phyloP scores from a whole-genome alignment of 2,888 invertebrate genomes.

The Scaptomyza parva region DNA sequence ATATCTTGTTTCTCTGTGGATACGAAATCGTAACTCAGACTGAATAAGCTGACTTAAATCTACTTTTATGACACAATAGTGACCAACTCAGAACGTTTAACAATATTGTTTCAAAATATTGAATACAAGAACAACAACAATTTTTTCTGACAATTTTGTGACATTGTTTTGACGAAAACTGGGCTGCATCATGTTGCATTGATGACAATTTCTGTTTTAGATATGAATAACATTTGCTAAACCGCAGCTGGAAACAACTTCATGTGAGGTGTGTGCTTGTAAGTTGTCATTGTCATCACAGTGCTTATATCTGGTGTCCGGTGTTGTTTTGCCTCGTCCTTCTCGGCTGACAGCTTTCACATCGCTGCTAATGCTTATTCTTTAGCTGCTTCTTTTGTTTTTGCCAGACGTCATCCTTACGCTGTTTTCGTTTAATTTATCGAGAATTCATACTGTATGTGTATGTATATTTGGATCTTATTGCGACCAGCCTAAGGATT shows the following conservation, averaged over 20 bases:
- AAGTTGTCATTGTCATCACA: constrained; percentile 62
- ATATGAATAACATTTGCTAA: constrained; percentile 46
- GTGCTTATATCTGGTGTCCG: constrained; percentile 45
- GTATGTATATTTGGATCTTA: constrained; percentile 6
- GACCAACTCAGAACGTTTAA: background rate
- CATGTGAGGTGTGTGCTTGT: constrained; percentile 49
- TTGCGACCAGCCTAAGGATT: constrained; percentile 50
- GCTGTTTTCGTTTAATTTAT: constrained; percentile 65
- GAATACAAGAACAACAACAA: constrained; percentile 36
- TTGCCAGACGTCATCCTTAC: constrained; percentile 67
- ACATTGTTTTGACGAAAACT: constrained; percentile 38
- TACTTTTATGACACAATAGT: background rate
- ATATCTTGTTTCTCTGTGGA: too few relatives aligned
- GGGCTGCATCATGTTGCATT: too few relatives aligned
- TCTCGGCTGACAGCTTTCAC: constrained; percentile 66
- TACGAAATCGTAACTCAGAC: too few relatives aligned
- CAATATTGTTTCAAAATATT: constrained; percentile 38
- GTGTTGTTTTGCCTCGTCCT: constrained; percentile 66
- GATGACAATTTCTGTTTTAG: constrained; percentile 7
- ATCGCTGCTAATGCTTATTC: constrained; percentile 29
- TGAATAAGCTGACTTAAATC: background rate
- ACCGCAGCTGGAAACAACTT: constrained; percentile 68
- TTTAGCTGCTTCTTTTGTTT: constrained; percentile 26
- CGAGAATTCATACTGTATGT: constrained; percentile 48
- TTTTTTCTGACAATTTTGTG: constrained; percentile 72